phyloP scores from a whole-genome alignment of 2,113 vertebrate species.

The Picathartes gymnocephalus region DNA sequence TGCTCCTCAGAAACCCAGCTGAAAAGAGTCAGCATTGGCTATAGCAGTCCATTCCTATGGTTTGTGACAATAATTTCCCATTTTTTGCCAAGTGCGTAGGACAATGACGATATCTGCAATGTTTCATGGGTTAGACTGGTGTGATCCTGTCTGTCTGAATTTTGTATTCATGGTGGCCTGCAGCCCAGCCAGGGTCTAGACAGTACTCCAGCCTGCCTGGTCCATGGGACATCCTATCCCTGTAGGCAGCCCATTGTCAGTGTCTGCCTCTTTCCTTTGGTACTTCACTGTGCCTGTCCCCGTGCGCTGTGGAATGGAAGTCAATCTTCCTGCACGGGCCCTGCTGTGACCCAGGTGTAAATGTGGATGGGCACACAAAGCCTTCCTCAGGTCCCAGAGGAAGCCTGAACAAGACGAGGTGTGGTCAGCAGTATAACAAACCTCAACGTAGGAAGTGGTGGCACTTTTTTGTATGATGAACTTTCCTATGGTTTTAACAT shows the following conservation, averaged over 20 bases:
- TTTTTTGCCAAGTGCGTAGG: background rate
- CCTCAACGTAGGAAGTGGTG: rapidly evolving
- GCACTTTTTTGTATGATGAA: background rate
- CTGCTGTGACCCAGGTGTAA: background rate
- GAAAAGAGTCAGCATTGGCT: background rate
- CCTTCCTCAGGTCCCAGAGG: background rate
- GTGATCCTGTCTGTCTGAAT: background rate
- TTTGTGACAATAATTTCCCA: background rate
- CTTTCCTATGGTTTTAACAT: background rate
- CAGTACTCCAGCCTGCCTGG: background rate
- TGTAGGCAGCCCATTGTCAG: background rate
- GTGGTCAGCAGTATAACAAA: background rate
- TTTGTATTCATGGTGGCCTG: background rate
- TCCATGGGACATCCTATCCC: background rate
- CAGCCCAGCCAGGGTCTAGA: background rate
- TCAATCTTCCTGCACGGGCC: rapidly evolving
- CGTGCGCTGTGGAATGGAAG: background rate
- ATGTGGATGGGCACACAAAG: background rate
- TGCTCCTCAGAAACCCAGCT: background rate
- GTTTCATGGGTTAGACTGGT: background rate
- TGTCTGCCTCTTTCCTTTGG: background rate
- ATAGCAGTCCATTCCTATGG: background rate
- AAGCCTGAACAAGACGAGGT: rapidly evolving
- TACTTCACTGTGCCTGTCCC: background rate
- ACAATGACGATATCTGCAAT: background rate